Base-by-base conservation (phyloP, 2,113 vertebrate species). In the Prionailurus viverrinus region DNA sequence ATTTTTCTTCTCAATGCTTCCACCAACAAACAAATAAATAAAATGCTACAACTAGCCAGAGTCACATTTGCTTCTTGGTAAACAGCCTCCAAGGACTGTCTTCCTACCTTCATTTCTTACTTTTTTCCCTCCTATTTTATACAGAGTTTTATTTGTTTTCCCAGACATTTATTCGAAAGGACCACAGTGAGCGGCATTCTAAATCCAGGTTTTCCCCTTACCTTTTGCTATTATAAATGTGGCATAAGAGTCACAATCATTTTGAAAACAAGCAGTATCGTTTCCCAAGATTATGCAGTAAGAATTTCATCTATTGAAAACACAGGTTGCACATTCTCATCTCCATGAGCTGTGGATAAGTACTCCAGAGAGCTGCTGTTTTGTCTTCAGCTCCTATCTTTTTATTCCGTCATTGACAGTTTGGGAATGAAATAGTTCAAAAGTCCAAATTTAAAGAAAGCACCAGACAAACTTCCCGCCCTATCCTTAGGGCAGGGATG, bases 1-100 rank as follows among this genome's bases (percentile, higher is more conserved):
- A 98, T 98, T 98, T 98, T 98, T 97, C 95, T 97, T 97, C 91
- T 94, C 84, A 69, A 78, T 92, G 97, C 96, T 96, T 94, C 79
- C 82, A 97, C 82, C 96, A 97, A 95, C 93, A 95, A 98, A 98
- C 97, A 98, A 98, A 98, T 66, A 97, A 94, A 97, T 92, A 97
- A 96, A 97, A 97, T 65, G 81, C 91, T 91, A 31, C 83, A 81
- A 96, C 91, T 89, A 97, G 88, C 85, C 95, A 95, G 96, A 95
- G 86, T 97, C 79, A 31, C 85, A 88, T 74, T 95, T 36, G 58
- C 61, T 92, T 96, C 82, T 96, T 95, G 58, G 74, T 36, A 97
- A 95, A 97, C 29, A 71, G 48, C 33, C 87, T 29, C 19, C 16
- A 63, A 48, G 53, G 8, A 94, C 68, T 39, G 91, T 69, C 63